Evolutionary conservation across 2,113 vertebrate species (phyloP).

Genomic region (Labeo rohita): DNA sequence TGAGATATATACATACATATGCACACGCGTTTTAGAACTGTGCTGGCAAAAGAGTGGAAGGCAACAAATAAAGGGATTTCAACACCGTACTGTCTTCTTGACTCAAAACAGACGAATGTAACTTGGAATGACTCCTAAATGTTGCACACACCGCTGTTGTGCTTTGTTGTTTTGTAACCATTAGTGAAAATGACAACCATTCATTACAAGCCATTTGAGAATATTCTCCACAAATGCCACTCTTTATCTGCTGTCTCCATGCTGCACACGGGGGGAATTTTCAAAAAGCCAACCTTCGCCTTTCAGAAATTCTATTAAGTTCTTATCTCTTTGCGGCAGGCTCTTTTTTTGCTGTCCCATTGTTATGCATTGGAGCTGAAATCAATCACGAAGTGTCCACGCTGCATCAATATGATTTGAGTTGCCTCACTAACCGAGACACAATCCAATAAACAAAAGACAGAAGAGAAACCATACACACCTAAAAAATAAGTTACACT

Average conservation of each 20-base stretch:
- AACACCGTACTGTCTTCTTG: constrained; percentile 1
- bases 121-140: constrained; percentile 73
- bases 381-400: constrained; percentile 81
- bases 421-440: constrained; percentile 67
- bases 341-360: constrained; percentile 84
- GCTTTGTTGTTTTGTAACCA: constrained; percentile 78
- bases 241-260: constrained; percentile 89
- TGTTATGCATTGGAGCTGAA: constrained; percentile 88
- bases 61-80: constrained; percentile 34
- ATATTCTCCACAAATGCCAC: constrained; percentile 86
- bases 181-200: constrained; percentile 86
- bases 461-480: constrained; percentile 21
- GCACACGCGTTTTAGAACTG: too few species aligned
- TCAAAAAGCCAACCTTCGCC: constrained; percentile 91
- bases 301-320: constrained; percentile 97
- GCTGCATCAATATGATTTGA: constrained; percentile 82
- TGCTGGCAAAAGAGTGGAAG: not conserved
- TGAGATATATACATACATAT: constrained; percentile 72
- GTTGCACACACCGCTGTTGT: constrained; percentile 72
- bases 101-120: constrained; percentile 55
- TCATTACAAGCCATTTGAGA: constrained; percentile 87
- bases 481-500: constrained; percentile 44
- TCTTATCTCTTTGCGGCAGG: constrained; percentile 94
- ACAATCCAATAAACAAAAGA: constrained; percentile 75
- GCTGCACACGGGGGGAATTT: constrained; percentile 83